Evolutionary conservation across 2,888 invertebrate species (phyloP).

Genomic region (Hyppa rectilinea): DNA sequence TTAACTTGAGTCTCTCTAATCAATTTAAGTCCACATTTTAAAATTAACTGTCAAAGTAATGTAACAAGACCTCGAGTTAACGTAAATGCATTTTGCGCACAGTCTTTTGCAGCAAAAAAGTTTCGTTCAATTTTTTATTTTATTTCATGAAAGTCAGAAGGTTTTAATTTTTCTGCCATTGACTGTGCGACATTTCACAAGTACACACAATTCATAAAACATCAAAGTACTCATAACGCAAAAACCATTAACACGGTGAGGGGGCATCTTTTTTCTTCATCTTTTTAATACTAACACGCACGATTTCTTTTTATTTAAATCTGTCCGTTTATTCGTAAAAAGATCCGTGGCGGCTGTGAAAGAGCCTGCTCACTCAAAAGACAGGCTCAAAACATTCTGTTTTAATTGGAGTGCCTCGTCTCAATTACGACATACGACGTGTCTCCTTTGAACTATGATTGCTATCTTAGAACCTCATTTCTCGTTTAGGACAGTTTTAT

Average conservation of each 20-base stretch:
- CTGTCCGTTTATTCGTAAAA: conserved; percentile 67
- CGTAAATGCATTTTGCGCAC: conserved; percentile 20
- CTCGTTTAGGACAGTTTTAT: conserved; percentile 46
- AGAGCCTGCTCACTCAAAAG: conserved; percentile 81
- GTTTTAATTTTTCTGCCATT: conserved; percentile 14
- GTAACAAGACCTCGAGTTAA: background rate
- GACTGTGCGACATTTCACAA: conserved; percentile 36
- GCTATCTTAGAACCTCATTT: conserved; percentile 78
- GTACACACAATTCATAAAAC: conserved; percentile 40
- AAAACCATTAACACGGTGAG: conserved; percentile 63
- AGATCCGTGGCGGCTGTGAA: conserved; percentile 70
- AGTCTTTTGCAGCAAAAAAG: conserved; percentile 31
- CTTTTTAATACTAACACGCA: conserved; percentile 75
- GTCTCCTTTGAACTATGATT: conserved; percentile 85
- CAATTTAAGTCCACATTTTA: background rate
- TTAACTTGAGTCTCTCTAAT: conserved; percentile 12
- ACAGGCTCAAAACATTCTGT: conserved; percentile 81
- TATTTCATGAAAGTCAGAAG: background rate
- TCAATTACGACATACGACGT: conserved; percentile 84
- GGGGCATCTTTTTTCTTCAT: conserved; percentile 65
- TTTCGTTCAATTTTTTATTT: background rate
- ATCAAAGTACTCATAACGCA: conserved; percentile 55
- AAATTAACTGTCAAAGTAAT: background rate
- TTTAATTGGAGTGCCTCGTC: conserved; percentile 87
- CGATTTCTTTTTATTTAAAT: conserved; percentile 69